Base-by-base conservation (phyloP, 92 coral and sea anemone species). In the Virgularia gustaviana region DNA sequence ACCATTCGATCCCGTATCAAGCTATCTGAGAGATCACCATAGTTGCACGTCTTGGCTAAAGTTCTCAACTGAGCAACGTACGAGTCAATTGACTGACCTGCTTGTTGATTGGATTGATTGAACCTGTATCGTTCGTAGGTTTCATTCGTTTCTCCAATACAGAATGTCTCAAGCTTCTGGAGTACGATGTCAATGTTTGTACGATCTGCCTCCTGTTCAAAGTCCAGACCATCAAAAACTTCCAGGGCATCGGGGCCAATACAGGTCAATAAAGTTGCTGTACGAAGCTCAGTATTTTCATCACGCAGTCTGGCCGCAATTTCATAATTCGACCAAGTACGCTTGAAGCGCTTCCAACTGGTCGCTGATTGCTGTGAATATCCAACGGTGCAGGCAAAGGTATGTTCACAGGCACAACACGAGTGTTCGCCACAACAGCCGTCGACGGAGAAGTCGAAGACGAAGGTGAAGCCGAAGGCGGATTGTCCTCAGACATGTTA, bases 251-350 rank as follows among this genome's bases (percentile, higher is more conserved):
- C 79, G 4, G 62, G 82, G 33, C 76, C 85, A 38, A 79, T 60
- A 22, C 85, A 84, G 11, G 85, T 84, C 15, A 79, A 75, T 18
- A 83, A 36, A 1, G 84, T 83, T 19, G 81, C 88, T 22, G 78
- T 73, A 25, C 75, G 65, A 28, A 72, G 56, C 62, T 65, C 77
- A 19, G 65, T 72, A 47, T 41, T 23, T 71, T 77, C 68, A 34
- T 57, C 35, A 44, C 76, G 32, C 55, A 52, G 61, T 1, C 77
- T 38, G 27, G 85, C 38, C 1, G 74, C 77, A 15, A 79, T 72
- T 34, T 78, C 81, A 53, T 79, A 79, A 45, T 84, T 84, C 15
- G 58, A 51, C 81, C 88, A 84, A 67, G 61, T 20, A 43, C 66
- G 20, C 51, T 57, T 52, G 64, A 82, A 77, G 52, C 82, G 36